phyloP scores from a whole-genome alignment of 2,113 vertebrate species.

The Rhabdomys dilectus region DNA sequence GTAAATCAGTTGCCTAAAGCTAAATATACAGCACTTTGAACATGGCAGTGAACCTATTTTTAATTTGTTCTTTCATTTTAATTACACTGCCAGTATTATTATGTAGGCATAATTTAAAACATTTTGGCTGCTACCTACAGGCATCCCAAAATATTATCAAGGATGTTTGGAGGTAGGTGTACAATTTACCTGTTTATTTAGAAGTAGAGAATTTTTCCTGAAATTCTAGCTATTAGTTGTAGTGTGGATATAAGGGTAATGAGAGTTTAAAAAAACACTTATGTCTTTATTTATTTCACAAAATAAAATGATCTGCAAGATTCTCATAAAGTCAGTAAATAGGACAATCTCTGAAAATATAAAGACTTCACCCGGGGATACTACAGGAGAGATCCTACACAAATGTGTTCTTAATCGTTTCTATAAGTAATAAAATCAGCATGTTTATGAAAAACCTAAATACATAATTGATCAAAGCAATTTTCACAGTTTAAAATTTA shows the following conservation, averaged over 20 bases:
- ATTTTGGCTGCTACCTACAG: slow-evolving; percentile 81
- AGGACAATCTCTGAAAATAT: slow-evolving; percentile 57
- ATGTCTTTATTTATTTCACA: slow-evolving; percentile 42
- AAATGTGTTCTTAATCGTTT: slow-evolving; percentile 72
- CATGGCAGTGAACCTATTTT: slow-evolving; percentile 84
- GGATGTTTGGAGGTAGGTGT: neutral
- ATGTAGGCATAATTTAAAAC: slow-evolving; percentile 39
- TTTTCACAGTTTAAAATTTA: slow-evolving; percentile 82
- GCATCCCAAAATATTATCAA: slow-evolving; percentile 51
- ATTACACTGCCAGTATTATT: slow-evolving; percentile 68
- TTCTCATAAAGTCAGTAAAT: slow-evolving; percentile 74
- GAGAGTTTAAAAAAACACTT: slow-evolving; percentile 55
- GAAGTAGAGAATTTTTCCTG: neutral
- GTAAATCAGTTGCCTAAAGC: slow-evolving; percentile 76
- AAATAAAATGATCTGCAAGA: slow-evolving; percentile 67
- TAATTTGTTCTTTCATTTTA: slow-evolving; percentile 78
- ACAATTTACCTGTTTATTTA: slow-evolving; percentile 20
- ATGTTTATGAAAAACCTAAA: slow-evolving; percentile 80
- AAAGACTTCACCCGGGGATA: slow-evolving; percentile 66
- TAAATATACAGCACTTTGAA: slow-evolving; percentile 83
- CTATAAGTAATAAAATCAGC: slow-evolving; percentile 72
- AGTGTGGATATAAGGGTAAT: slow-evolving; percentile 4
- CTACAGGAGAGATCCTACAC: slow-evolving; percentile 44
- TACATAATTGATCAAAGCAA: slow-evolving; percentile 82
- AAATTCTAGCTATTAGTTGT: slow-evolving; percentile 51